Evolutionary conservation across 2,797 vertebrate species (phyloP).

Genomic region (Alcedo atthis): DNA sequence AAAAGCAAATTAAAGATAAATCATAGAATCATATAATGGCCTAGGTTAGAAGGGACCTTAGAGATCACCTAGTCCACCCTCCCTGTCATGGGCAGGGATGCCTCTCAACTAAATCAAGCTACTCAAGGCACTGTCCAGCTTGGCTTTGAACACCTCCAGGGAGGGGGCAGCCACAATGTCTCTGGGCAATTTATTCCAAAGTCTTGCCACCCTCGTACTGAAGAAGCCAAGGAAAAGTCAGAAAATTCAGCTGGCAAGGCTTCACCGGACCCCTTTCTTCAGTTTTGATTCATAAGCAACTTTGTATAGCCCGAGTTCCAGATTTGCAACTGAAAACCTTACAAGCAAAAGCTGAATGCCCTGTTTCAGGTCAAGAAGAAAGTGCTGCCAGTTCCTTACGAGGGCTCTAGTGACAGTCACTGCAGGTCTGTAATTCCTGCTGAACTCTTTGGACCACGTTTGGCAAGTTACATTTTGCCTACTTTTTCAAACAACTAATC

Average conservation of each 20-base stretch:
- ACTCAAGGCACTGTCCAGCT: too few relatives aligned
- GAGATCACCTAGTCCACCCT: too few relatives aligned
- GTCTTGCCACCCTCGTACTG: too few relatives aligned
- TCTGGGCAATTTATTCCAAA: too few relatives aligned
- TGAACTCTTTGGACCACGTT: background rate
- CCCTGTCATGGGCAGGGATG: too few relatives aligned
- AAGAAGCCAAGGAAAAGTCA: conserved; percentile 31
- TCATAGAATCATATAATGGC: too few relatives aligned
- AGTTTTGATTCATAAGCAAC: background rate
- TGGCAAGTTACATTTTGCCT: background rate
- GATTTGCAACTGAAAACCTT: background rate
- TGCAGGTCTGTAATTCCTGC: background rate
- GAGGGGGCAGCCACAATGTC: too few relatives aligned
- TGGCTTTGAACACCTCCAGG: too few relatives aligned
- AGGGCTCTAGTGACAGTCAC: background rate
- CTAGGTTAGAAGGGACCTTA: too few relatives aligned
- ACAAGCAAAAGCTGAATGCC: background rate
- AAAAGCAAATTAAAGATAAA: conserved; percentile 42
- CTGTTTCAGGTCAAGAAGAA: background rate
- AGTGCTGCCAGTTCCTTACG: fast-evolving
- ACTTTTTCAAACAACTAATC: background rate
- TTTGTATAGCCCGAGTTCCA: background rate
- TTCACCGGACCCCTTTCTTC: background rate
- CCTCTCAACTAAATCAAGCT: too few relatives aligned
- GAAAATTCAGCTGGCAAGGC: background rate